phyloP scores from a whole-genome alignment of 2,888 invertebrate genomes.

The Dusona sp. region DNA sequence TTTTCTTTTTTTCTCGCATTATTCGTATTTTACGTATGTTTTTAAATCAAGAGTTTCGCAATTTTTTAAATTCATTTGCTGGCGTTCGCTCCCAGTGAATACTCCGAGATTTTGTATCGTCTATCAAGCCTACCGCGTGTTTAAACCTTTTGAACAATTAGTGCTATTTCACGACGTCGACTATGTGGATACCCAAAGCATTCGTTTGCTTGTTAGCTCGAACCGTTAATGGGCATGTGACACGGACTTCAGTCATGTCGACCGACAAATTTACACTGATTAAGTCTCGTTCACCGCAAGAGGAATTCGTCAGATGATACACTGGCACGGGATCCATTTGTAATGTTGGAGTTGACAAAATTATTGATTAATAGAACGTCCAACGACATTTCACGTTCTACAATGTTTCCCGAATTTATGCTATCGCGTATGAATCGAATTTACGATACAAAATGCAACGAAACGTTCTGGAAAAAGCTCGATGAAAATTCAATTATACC shows the following conservation, averaged over 20 bases:
- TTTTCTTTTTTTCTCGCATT: neutral
- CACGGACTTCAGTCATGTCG: conserved; percentile 43
- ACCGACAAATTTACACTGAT: conserved; percentile 52
- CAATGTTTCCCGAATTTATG: neutral
- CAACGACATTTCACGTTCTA: conserved; percentile 46
- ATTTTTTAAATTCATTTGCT: neutral
- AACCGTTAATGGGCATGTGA: conserved; percentile 29
- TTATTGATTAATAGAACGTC: conserved; percentile 56
- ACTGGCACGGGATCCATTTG: conserved; percentile 8
- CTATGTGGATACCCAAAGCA: conserved; percentile 13
- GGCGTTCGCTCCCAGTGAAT: neutral
- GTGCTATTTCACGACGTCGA: conserved; percentile 5
- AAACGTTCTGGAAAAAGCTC: neutral
- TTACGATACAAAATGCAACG: neutral
- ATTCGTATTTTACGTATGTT: neutral
- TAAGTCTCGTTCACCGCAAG: conserved; percentile 34
- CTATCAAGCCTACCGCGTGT: neutral
- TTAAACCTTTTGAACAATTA: conserved; percentile 39
- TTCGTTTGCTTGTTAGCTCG: conserved; percentile 42
- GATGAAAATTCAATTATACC: neutral
- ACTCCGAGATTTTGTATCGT: neutral
- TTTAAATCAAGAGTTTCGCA: neutral
- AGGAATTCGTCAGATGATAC: conserved; percentile 37
- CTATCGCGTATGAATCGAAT: neutral
- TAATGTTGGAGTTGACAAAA: conserved; percentile 44